phyloP scores from a whole-genome alignment of 1,140 invertebrate species.

The Platorchestia sp. region DNA sequence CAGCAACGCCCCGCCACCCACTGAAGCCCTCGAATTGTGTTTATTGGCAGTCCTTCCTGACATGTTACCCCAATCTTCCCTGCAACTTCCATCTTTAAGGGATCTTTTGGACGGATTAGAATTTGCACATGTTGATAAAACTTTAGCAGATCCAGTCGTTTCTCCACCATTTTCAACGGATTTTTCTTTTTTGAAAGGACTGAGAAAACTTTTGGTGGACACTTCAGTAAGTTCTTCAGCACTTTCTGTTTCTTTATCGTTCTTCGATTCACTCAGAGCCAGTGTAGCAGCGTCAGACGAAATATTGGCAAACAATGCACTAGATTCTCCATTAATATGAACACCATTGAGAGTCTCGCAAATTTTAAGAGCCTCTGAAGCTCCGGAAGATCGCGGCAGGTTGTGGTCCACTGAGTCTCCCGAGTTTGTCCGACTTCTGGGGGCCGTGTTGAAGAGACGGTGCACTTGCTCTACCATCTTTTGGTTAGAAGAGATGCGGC shows the following conservation, averaged over 20 bases:
- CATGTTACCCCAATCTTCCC: background rate
- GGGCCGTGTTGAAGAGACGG: constrained; percentile 58
- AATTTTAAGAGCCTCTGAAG: background rate
- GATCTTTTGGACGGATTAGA: background rate
- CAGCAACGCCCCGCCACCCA: background rate
- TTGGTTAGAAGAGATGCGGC: constrained; percentile 69
- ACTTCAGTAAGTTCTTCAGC: background rate
- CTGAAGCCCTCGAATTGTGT: background rate
- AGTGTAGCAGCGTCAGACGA: background rate
- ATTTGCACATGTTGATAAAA: background rate
- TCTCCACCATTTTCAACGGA: background rate
- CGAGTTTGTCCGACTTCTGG: background rate
- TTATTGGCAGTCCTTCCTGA: background rate
- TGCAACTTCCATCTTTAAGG: background rate
- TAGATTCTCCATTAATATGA: background rate
- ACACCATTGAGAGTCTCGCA: background rate
- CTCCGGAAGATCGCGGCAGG: background rate
- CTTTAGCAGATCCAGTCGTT: background rate
- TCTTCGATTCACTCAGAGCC: background rate
- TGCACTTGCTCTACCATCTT: constrained; percentile 72
- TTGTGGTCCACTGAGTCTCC: background rate
- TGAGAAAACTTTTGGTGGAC: background rate
- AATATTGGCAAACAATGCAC: background rate
- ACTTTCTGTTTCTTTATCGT: background rate
- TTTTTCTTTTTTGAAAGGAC: background rate